Evolutionary conservation across 2,113 vertebrate species (phyloP).

Genomic region (Cricetomys ansorgei): DNA sequence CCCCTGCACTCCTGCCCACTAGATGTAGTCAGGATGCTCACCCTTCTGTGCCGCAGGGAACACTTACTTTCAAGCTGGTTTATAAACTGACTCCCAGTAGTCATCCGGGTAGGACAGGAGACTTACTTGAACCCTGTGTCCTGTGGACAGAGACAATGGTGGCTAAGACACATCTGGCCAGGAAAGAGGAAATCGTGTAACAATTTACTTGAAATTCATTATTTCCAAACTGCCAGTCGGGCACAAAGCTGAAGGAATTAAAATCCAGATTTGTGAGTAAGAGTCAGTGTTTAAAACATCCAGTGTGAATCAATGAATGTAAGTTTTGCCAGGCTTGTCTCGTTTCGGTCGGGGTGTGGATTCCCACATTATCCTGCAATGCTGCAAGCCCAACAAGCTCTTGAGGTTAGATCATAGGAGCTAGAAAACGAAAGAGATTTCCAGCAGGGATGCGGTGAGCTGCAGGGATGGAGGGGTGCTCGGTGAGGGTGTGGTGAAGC

Average conservation of each 20-base stretch:
- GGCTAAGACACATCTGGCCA: not conserved
- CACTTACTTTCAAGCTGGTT: not conserved
- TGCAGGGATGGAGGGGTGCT: not conserved
- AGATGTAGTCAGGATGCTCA: rapidly evolving
- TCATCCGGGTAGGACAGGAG: not conserved
- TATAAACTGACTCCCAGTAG: not conserved
- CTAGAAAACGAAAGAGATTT: not conserved
- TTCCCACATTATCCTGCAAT: not conserved
- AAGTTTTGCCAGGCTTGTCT: not conserved
- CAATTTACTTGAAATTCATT: not conserved
- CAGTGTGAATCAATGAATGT: not conserved
- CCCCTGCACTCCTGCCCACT: not conserved
- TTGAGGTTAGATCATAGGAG: not conserved
- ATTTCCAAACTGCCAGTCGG: not conserved
- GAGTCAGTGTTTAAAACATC: not conserved
- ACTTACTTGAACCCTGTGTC: rapidly evolving
- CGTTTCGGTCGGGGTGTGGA: not conserved
- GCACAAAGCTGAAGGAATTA: not conserved
- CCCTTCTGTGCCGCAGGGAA: not conserved
- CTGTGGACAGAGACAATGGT: rapidly evolving
- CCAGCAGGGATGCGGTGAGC: not conserved
- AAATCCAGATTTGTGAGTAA: not conserved
- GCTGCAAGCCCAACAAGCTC: not conserved
- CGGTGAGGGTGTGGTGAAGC: not conserved
- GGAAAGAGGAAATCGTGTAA: not conserved